Base-by-base conservation (phyloP, 2,888 invertebrate species). In the Tricholauxania praeusta region DNA sequence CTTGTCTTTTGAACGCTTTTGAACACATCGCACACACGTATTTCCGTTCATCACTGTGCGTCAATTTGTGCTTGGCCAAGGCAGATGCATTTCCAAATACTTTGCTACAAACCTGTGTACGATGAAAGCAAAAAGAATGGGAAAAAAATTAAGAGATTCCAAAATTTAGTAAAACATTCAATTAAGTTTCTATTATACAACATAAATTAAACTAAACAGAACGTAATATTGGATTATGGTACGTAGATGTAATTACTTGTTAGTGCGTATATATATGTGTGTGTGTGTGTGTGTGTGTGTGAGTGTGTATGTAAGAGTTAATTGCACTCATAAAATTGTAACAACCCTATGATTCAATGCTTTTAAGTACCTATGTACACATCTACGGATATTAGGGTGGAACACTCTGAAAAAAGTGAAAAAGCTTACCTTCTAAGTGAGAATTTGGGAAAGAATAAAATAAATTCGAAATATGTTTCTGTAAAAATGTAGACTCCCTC, bases 1-100 rank as follows among this genome's bases (percentile, higher is more conserved):
- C 98, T 89, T 98, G 98, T 87, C 98, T 91, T 89, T 98, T 98
- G 91, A 98, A 98, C 80, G 98, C 98, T 89, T 98, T 98, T 78
- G 96, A 93, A 89, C 98, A 98, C 88, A 97, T 94, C 84, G 92
- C 92, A 89, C 98, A 98, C 79, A 96, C 94, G 89, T 97, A 98
- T 88, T 97, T 97, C 82, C 98, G 90, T 87, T 98, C 98, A 89
- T 98, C 98, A 89, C 97, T 97, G 90, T 98, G 98, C 79, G 98
- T 98, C 87, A 98, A 91, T 89, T 97, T 97, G 90, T 97, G 96
- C 88, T 97, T 98, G 81, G 96, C 97, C 85, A 98, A 90, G 77
- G 98, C 98, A 82, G 97, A 97, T 80, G 97, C 97, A 89, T 98
- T 98, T 87, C 96, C 96, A 89, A 98, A 98, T 84, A 96, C 93